These are phyloP conservation scores for Tauraco erythrolophus DNA, from an alignment of 2,113 vertebrate species.

Conservation along the genomic window DNA sequence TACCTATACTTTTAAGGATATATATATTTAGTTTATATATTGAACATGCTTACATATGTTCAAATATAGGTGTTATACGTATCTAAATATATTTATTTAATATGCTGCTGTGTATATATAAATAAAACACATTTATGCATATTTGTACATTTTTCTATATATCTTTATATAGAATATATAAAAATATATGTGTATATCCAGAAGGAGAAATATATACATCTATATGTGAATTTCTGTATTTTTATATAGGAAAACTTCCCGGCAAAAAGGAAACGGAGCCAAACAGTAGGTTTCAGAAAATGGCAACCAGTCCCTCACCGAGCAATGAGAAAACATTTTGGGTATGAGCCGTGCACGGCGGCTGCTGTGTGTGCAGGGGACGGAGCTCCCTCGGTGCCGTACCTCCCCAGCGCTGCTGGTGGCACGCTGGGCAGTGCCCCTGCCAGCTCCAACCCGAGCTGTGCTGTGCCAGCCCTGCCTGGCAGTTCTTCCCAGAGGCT, in stretches of 20 bases:
- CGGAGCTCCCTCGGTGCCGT: accelerated
- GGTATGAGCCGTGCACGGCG: accelerated
- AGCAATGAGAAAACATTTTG: background rate
- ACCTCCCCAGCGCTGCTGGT: accelerated
- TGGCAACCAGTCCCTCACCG: no score
- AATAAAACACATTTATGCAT: background rate
- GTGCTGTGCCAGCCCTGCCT: accelerated
- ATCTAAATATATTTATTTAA: background rate
- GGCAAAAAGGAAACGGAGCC: background rate
- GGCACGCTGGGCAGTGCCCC: accelerated
- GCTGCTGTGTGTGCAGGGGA: background rate
- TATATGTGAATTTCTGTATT: background rate
- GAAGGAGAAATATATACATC: accelerated
- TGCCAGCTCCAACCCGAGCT: accelerated
- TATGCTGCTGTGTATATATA: background rate
- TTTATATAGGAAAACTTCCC: background rate
- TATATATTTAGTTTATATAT: background rate
- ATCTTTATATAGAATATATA: background rate
- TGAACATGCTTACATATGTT: no score
- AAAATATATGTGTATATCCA: no score
- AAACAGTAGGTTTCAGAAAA: background rate
- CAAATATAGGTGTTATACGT: background rate
- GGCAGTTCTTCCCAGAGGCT: no score
- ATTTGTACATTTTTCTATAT: background rate
- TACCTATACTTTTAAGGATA: background rate